Percentiles rank a stretch among this genome's conserved stretches.
phyloP scores from a whole-genome alignment of 2,797 vertebrate genomes.

The Cheirogaleus major region DNA sequence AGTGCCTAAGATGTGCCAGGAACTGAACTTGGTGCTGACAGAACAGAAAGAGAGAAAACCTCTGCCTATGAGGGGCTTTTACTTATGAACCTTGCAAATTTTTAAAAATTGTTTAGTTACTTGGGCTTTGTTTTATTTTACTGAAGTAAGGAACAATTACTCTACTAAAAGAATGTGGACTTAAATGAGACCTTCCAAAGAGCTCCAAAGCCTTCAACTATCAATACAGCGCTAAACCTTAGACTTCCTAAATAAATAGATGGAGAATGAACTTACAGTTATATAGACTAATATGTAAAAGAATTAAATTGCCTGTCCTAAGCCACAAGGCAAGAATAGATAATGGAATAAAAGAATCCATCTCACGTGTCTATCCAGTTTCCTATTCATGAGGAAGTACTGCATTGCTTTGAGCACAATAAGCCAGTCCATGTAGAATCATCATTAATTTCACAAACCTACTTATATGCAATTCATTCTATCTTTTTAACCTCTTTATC shows the following conservation, averaged over 20 bases:
- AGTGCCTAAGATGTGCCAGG: background rate
- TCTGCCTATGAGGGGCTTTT: background rate
- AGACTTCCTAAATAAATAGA: background rate
- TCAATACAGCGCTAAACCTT: background rate
- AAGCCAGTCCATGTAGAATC: background rate
- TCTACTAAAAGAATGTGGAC: background rate
- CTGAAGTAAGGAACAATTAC: conserved; percentile 21
- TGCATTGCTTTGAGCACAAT: background rate
- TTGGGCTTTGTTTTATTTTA: background rate
- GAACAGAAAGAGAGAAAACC: background rate
- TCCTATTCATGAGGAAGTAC: background rate
- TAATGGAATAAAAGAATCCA: background rate
- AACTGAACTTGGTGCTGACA: background rate
- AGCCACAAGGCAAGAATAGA: background rate
- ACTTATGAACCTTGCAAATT: background rate
- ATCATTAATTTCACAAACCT: conserved; percentile 36
- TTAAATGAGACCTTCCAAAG: conserved; percentile 24
- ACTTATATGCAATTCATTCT: background rate
- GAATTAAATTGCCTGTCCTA: background rate
- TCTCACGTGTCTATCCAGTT: background rate
- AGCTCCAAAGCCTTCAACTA: background rate
- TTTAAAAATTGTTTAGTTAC: conserved; percentile 22
- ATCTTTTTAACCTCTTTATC: background rate
- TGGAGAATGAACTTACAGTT: background rate
- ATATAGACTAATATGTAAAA: background rate